Evolutionary conservation across 2,113 vertebrate genomes (phyloP).

Genomic region (Prionailurus bengalensis): DNA sequence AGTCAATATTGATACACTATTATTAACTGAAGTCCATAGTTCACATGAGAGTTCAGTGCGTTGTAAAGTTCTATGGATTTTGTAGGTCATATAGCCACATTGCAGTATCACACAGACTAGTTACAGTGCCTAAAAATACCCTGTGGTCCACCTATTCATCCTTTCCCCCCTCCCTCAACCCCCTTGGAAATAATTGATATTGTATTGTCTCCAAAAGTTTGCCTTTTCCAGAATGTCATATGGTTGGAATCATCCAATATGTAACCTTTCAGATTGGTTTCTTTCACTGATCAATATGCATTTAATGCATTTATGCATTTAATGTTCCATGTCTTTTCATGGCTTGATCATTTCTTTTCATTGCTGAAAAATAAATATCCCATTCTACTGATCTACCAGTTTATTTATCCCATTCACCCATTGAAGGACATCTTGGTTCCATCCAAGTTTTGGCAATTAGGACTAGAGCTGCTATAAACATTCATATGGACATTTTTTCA

Average conservation of each 20-base stretch:
- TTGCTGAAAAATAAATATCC: not conserved
- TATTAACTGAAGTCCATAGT: not conserved
- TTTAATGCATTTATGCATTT: not conserved
- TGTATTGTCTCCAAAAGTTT: not conserved
- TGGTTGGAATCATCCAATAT: not conserved
- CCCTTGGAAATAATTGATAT: not conserved
- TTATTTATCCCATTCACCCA: not conserved
- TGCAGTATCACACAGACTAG: not conserved
- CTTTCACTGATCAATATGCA: not conserved
- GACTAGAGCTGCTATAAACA: not conserved
- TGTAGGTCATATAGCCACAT: not conserved
- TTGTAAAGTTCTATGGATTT: not conserved
- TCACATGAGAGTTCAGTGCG: not conserved
- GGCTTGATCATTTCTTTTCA: not conserved
- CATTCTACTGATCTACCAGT: not conserved
- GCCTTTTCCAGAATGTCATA: not conserved
- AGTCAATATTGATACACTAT: not conserved
- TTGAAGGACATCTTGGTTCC: not conserved
- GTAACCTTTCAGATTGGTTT: not conserved
- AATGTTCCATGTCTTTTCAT: not conserved
- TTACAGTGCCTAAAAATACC: not conserved
- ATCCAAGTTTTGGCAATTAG: not conserved
- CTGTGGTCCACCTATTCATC: not conserved
- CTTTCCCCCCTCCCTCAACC: not conserved
- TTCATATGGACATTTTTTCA: not conserved